Evolutionary conservation across 2,888 invertebrate genomes (phyloP), one percentile per base, ranked within the genome.

Genomic region (Meiosimyza platycephala): DNA sequence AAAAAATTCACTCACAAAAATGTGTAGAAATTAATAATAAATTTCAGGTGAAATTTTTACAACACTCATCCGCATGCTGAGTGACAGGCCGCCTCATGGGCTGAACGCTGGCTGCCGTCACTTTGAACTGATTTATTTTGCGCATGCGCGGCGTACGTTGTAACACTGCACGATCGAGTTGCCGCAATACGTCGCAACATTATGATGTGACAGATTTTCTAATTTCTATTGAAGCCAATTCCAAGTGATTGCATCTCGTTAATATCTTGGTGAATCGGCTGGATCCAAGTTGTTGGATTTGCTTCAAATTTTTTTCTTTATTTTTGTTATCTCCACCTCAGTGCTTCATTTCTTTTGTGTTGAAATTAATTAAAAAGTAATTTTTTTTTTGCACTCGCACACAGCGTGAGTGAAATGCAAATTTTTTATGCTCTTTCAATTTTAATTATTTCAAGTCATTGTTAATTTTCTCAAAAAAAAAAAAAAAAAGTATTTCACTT

Each of bases 161-260:
- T 48, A 22, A 22, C 64, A 18, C 28, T 18, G 59, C 18, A 3
- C 22, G 18, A 22, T 57, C 57, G 57, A 13, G 57, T 57, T 22
- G 59, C 13, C 59, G 22, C 59, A 16, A 2, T 40, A 12, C 59
- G 22, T 13, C 7, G 15, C 22, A 33, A 60, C 54, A 60, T 60
- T 70, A 83, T 82, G 84, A 80, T 82, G 81, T 81, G 82, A 83
- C 84, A 83, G 80, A 83, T 83, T 83, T 84, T 83, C 82, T 83
- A 83, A 83, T 84, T 81, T 82, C 80, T 81, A 82, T 79, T 80
- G 81, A 75, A 74, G 54, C 40, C n/a, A 40, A 51, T 52, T 68
- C 12, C 13, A 57, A 47, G 57, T 57, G 57, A 57, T 55, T 47
- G 68, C 48, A 28, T 50, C 51, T 1, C 40, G 40, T 40, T 9